phyloP scores from a whole-genome alignment of 92 coral and sea anemone genomes.

The Bergia sp. region DNA sequence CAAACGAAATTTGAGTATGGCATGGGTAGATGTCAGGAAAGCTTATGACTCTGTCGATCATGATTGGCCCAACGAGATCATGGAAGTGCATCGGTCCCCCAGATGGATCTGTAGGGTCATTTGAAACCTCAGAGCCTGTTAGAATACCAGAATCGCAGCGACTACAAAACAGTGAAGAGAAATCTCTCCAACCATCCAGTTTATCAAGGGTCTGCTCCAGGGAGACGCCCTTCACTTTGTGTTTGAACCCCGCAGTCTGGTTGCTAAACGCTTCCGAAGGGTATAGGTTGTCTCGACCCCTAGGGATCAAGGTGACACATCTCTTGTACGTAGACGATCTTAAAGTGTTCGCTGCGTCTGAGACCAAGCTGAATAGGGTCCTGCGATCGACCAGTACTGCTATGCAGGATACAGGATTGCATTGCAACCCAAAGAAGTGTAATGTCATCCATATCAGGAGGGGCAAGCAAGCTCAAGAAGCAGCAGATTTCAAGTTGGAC shows the following conservation, averaged over 20 bases:
- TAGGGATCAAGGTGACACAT: not conserved
- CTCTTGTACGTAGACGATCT: not conserved
- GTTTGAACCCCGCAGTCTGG: slow-evolving; percentile 25
- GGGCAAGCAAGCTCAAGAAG: no score
- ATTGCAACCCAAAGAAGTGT: no score
- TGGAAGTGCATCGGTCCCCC: slow-evolving; percentile 4
- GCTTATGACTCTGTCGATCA: no score
- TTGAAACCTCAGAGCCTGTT: no score
- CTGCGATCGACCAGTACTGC: not conserved
- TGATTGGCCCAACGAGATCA: not conserved
- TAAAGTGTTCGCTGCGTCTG: slow-evolving; percentile 27
- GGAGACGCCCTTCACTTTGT: slow-evolving; percentile 22
- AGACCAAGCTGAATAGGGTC: slow-evolving; percentile 3
- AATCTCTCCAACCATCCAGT: no score
- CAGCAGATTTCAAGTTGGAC: no score
- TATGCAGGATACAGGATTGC: no score
- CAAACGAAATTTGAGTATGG: not conserved
- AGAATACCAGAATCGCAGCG: no score
- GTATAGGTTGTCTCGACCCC: not conserved
- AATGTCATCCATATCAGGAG: no score
- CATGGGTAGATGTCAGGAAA: no score
- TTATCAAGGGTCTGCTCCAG: slow-evolving; percentile 35
- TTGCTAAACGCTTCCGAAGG: slow-evolving; percentile 3
- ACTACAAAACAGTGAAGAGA: no score
- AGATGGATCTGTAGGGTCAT: not conserved